Percentiles rank a stretch among this genome's conserved stretches.
Evolutionary conservation across 37 sponge, comb jelly and placozoan species (phyloP).

Genomic region (Spongilla lacustris): DNA sequence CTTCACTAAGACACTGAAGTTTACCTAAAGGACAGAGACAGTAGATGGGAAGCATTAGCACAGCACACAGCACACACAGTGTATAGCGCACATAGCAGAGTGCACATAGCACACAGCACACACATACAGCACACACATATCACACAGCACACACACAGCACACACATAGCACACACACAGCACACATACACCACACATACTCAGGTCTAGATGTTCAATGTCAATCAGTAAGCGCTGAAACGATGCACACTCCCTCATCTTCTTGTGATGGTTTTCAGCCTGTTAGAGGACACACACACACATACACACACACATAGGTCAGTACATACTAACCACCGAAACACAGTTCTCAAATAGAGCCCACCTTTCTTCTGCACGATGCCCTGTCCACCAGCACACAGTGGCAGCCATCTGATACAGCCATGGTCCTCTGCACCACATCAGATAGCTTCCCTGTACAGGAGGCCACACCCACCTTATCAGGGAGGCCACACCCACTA

Average conservation of each 20-base stretch:
- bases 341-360: background rate
- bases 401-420: conserved; percentile 3
- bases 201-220: conserved; percentile 75
- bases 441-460: conserved; percentile 59
- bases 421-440: conserved; percentile 24
- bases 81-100: too few relatives aligned
- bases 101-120: too few relatives aligned
- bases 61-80: too few relatives aligned
- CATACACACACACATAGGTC: background rate
- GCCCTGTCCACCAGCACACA: conserved; percentile 78
- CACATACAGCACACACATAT: too few relatives aligned
- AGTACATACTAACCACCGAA: background rate
- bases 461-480: too few relatives aligned
- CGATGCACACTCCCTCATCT: conserved; percentile 42
- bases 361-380: conserved; percentile 71
- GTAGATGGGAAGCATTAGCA: background rate
- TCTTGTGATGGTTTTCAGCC: conserved; percentile 21
- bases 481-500: background rate
- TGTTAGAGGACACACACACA: conserved; percentile 6
- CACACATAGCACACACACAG: too few relatives aligned
- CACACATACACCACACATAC: background rate
- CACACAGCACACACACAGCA: too few relatives aligned
- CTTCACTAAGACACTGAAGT: background rate
- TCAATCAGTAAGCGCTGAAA: conserved; percentile 82
- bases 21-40: background rate